Evolutionary conservation across 1,140 invertebrate species (phyloP), one percentile per base, ranked within the genome.

Genomic region (Telenomus remus): DNA sequence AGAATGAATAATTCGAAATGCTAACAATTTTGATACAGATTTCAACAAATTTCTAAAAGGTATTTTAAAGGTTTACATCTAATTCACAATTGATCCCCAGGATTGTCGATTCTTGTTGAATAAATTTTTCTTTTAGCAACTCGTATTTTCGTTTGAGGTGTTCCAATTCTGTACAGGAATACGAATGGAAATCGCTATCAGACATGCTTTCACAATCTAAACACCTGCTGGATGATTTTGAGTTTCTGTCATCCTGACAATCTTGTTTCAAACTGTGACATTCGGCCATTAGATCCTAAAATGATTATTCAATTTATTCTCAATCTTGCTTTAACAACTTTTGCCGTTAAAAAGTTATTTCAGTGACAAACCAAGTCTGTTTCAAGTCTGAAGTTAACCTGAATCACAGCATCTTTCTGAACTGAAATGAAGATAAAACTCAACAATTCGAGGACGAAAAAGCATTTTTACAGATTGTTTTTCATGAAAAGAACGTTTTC

Each of bases 71-170:
- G 72, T 68, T 1, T 34, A 80, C 79, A n/a, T 59, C 53, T 9
- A 72, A 66, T 12, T 79, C 54, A n/a, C 19, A 66, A 27, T 70
- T 48, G 37, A 76, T 19, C 0, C 72, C 56, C 12, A 78, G 19
- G 13, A 79, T 78, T 7, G 63, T 55, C 8, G 78, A 78, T 13
- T 78, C 80, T 65, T 74, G 79, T 44, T 70, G 9, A 50, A 79
- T 76, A 51, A 43, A 60, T 19, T 68, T 50, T 59, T 63, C 16
- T 39, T 71, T 71, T 12, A 71, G 14, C 13, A 42, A 14, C 0
- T 63, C 54, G 27, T 57, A 69, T 44, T 69, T 69, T 16, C 56
- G 50, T 47, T 57, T 56, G 0, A 49, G 9, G 12, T 37, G 60
- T 7, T 55, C 44, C 16, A 11, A 35, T 34, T 65, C 60, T 3